Evolutionary conservation across 2,797 vertebrate species (phyloP), one percentile per base, ranked within the genome.

Genomic region (Moxostoma hubbsi): DNA sequence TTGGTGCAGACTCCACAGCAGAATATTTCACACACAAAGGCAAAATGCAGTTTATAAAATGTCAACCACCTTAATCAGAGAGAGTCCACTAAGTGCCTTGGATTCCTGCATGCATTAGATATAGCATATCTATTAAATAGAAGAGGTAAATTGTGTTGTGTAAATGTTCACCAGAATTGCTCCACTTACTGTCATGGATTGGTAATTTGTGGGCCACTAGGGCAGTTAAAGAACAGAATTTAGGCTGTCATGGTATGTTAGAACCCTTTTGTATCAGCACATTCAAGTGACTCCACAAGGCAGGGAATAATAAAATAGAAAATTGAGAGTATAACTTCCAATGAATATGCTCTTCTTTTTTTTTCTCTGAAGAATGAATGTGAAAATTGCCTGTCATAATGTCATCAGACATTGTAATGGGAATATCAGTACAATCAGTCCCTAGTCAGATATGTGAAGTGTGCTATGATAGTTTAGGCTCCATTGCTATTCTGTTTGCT

Each of bases 381-480:
- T 87, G 90, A 90, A 92, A 92, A 93, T 91, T 88, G 89, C 89
- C 87, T 91, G 89, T 91, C 87, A 89, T 92, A 92, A 92, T 92
- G 90, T 90, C 90, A 90, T 93, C 86, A 87, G 88, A 85, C 90
- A 90, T 91, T 90, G 91, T 88, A 86, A 89, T 88, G 87, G 85
- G 87, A 91, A 89, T 88, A 88, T 92, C 87, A 90, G 92, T 89
- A 88, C 90, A 93, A 93, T 93, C 91, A 92, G 88, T 90, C 88
- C 84, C 80, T 90, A 93, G 93, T 93, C 91, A 92, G 88, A 89
- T 87, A 85, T 82, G 85, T 88, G 86, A 85, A 85, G 87, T 88
- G 80, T 81, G 83, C 69, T 88, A 80, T 66, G 81, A 81, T 77
- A 84, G 84, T 85, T 59, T 74, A 83, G 81, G 85, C 87, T 88